Evolutionary conservation across 1,140 invertebrate species (phyloP).

Genomic region (Drosophila melanogaster): DNA sequence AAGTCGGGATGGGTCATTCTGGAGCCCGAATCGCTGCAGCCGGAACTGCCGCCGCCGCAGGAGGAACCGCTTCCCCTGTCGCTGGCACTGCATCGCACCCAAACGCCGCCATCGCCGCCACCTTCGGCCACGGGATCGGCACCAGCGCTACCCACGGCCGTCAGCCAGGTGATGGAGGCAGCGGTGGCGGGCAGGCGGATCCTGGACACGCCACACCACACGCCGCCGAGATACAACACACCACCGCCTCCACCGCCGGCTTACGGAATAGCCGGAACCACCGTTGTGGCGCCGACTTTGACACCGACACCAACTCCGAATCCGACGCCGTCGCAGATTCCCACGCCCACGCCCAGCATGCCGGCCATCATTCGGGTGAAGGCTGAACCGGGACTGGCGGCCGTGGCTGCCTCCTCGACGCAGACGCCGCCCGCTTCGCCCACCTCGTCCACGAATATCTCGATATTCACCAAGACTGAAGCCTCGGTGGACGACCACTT

Average conservation of each 20-base stretch:
- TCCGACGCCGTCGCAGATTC: conserved; percentile 13
- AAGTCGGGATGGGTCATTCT: conserved; percentile 70
- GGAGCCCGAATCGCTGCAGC: conserved; percentile 67
- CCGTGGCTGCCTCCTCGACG: conserved; percentile 57
- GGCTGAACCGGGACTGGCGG: conserved; percentile 73
- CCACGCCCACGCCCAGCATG: conserved; percentile 57
- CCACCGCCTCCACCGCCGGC: conserved; percentile 58
- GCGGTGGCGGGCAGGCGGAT: conserved; percentile 15
- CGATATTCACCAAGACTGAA: conserved; percentile 85
- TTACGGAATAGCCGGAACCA: conserved; percentile 32
- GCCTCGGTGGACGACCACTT: conserved; percentile 97
- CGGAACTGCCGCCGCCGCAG: conserved; percentile 66
- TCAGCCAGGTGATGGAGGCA: conserved; percentile 47
- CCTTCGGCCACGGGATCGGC: conserved; percentile 30
- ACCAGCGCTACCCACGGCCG: conserved; percentile 15
- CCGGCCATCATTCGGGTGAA: conserved; percentile 77
- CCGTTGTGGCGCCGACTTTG: conserved; percentile 15
- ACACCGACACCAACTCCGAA: conserved; percentile 34
- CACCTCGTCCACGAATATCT: conserved; percentile 71
- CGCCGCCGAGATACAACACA: conserved; percentile 70
- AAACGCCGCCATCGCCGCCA: conserved; percentile 59
- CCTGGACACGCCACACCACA: conserved; percentile 66
- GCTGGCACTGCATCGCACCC: conserved; percentile 39
- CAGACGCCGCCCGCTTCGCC: conserved; percentile 75
- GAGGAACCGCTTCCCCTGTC: conserved; percentile 59